Conservation (phyloP, 1,140 invertebrate genomes). For the Drosophila ogumai region DNA sequence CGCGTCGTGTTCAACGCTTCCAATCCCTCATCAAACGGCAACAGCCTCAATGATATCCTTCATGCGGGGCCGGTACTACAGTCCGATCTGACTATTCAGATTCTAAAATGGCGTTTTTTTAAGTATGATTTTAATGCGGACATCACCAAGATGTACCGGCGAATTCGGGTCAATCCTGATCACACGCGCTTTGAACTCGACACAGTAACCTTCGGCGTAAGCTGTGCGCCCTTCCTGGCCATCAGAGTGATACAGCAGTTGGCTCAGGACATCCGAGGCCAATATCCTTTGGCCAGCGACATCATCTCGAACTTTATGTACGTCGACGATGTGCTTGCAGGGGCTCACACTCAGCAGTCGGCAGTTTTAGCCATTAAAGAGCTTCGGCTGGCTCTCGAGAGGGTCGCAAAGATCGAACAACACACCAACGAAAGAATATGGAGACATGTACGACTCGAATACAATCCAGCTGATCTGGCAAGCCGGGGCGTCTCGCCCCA, state of each 20-base stretch:
- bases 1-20: not conserved
- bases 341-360: not conserved
- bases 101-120: not conserved
- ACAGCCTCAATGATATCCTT: not conserved
- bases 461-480: too few relatives aligned
- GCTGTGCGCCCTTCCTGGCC: not conserved
- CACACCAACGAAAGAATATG: too few relatives aligned
- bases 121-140: not conserved
- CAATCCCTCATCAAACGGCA: not conserved
- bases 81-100: not conserved
- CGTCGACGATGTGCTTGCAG: too few relatives aligned
- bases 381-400: not conserved
- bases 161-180: not conserved
- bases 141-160: not conserved
- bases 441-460: too few relatives aligned
- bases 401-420: too few relatives aligned
- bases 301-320: too few relatives aligned
- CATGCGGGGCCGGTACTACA: not conserved
- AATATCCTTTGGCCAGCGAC: too few relatives aligned
- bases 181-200: not conserved
- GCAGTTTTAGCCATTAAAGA: not conserved
- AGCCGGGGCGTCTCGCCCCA: too few relatives aligned
- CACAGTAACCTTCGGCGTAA: not conserved
- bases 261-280: too few relatives aligned
- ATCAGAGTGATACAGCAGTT: too few relatives aligned